Base-by-base conservation (phyloP, 2,888 invertebrate species). In the Eubasilissa splendida region DNA sequence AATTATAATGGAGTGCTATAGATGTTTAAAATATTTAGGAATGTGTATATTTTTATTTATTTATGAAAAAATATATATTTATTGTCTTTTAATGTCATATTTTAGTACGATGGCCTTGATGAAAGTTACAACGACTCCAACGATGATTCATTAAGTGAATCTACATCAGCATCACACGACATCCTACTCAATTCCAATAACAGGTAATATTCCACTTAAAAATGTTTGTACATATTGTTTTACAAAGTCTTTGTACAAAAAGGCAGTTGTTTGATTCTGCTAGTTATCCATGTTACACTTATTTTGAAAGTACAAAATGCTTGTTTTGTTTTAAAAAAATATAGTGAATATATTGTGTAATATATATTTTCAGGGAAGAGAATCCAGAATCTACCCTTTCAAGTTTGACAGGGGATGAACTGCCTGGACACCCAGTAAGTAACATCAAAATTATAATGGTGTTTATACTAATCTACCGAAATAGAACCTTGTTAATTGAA, bases 91-190 rank as follows among this genome's bases (percentile, higher is more conserved):
- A 80, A 84, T 84, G 14, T 84, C 22, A 22, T 22, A 22, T 86
- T 87, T 80, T 89, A 94, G 91, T 95, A 95, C 87, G 95, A 95
- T 85, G 95, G 95, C 54, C 89, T 95, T 83, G 95, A 95, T 86
- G 95, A 95, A 86, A 94, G 94, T 82, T 94, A 93, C 86, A 93
- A 90, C 84, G 90, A 91, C 85, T 90, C 91, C 0, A 90, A 90
- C 3, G 91, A 91, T 84, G 92, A 91, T 85, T 91, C 91, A 56
- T 88, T 90, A 79, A 91, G 91, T 84, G 92, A 92, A 86, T 91
- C 91, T 22, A 92, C 91, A 50, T 91, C 92, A 65, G 89, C 92
- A 75, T 91, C 92, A 76, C 88, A 85, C 54, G 84, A 84, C 71
- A 63, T 83, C 31, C 80, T 80, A 54, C 59, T 81, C 33, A 82